phyloP scores from a whole-genome alignment of 2,797 vertebrate species.

The Xenopus petersii region DNA sequence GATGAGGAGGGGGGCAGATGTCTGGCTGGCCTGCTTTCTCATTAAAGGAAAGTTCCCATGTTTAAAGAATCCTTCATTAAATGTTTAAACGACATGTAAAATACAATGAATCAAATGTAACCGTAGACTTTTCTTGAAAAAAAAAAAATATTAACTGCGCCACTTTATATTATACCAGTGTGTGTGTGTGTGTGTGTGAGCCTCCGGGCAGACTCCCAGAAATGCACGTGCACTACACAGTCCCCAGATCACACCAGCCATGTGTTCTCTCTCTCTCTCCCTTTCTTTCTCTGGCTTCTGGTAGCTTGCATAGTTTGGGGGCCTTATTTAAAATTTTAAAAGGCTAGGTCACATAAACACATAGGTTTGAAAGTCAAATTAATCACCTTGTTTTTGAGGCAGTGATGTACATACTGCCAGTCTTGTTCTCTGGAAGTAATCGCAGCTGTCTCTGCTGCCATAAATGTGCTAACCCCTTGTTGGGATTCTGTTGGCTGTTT shows the following conservation, averaged over 20 bases:
- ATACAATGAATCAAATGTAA: conserved; percentile 14
- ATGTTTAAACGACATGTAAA: conserved; percentile 9
- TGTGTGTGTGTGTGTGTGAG: background rate
- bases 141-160: conserved; percentile 29
- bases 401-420: background rate
- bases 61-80: conserved; percentile 23
- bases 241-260: conserved; percentile 35
- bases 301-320: conserved; percentile 18
- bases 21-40: background rate
- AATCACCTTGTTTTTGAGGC: conserved; percentile 13
- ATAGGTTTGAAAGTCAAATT: conserved; percentile 21
- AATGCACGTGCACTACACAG: conserved; percentile 9
- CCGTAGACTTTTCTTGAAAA: background rate
- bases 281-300: background rate
- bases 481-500: background rate
- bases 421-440: conserved; percentile 1
- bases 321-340: conserved; percentile 33
- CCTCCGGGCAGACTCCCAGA: conserved; percentile 20
- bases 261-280: conserved; percentile 17
- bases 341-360: conserved; percentile 36
- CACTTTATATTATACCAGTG: conserved; percentile 24
- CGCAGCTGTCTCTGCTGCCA: background rate
- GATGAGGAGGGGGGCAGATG: background rate
- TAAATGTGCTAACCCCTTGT: background rate
- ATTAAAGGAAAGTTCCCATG: conserved; percentile 16